Evolutionary conservation across 2,113 vertebrate genomes (phyloP).

Genomic region (Donacobius atricapilla): DNA sequence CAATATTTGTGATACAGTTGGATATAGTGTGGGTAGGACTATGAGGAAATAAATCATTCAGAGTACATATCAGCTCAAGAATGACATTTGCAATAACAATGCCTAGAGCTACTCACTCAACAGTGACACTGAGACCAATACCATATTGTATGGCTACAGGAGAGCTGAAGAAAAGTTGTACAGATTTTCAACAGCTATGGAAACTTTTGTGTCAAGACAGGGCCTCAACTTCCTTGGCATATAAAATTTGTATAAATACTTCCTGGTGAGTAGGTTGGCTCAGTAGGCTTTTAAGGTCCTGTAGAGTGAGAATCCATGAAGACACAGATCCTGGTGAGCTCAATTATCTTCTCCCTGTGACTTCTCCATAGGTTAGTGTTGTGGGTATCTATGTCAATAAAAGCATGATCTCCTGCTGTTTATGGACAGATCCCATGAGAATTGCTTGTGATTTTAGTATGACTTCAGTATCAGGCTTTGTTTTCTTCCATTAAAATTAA

Average conservation of each 20-base stretch:
- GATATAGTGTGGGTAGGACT: background rate
- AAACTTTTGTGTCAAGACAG: background rate
- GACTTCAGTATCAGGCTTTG: background rate
- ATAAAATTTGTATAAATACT: background rate
- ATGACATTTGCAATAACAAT: background rate
- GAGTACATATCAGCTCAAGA: background rate
- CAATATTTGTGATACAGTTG: conserved; percentile 18
- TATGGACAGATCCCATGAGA: background rate
- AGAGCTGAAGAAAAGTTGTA: background rate
- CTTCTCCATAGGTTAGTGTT: background rate
- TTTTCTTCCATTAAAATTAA: background rate
- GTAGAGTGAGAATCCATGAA: background rate
- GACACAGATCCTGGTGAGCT: background rate
- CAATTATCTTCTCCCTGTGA: background rate
- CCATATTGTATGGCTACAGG: background rate
- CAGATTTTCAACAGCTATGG: background rate
- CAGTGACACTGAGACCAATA: background rate
- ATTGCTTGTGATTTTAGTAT: background rate
- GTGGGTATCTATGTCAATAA: background rate
- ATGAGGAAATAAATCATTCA: conserved; percentile 21
- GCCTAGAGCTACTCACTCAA: background rate
- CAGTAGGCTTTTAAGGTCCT: background rate
- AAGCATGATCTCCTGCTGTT: background rate
- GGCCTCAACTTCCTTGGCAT: background rate
- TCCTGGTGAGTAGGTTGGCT: background rate